phyloP scores from a whole-genome alignment of 2,888 invertebrate species.

The Tiliacea citrago region DNA sequence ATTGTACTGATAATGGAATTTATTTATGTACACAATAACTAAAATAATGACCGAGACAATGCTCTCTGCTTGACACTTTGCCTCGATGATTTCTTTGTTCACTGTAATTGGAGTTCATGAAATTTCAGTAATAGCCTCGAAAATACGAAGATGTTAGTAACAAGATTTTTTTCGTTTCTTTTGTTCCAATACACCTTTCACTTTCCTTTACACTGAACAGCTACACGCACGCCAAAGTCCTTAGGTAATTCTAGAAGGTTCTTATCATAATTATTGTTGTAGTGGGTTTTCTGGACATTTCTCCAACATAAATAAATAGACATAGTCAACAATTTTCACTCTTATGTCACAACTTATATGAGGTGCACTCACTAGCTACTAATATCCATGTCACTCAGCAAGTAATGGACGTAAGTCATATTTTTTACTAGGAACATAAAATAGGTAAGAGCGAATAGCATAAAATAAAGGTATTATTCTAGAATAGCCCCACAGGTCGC shows the following conservation, averaged over 20 bases:
- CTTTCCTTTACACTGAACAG: background rate
- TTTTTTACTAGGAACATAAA: constrained; percentile 19
- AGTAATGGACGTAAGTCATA: constrained; percentile 8
- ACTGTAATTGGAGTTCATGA: constrained; percentile 29
- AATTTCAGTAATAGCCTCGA: constrained; percentile 14
- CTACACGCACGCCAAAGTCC: background rate
- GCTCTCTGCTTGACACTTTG: constrained; percentile 21
- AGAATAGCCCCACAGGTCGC: constrained; percentile 10
- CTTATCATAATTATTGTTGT: constrained; percentile 6
- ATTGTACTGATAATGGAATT: constrained; percentile 34
- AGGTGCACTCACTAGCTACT: constrained; percentile 5
- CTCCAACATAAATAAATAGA: background rate
- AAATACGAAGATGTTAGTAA: background rate
- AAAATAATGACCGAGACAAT: constrained; percentile 45
- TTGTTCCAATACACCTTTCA: background rate
- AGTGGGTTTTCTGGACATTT: constrained; percentile 6
- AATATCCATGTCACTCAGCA: background rate
- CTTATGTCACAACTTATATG: constrained; percentile 7
- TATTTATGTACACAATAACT: constrained; percentile 36
- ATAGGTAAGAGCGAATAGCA: constrained; percentile 5
- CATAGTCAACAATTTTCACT: constrained; percentile 3
- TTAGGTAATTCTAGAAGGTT: background rate
- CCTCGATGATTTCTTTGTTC: constrained; percentile 25
- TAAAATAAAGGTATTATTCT: constrained; percentile 35
- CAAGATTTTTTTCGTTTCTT: background rate